Conservation (phyloP, 2,888 invertebrate species). For the Drosophila tripunctata region DNA sequence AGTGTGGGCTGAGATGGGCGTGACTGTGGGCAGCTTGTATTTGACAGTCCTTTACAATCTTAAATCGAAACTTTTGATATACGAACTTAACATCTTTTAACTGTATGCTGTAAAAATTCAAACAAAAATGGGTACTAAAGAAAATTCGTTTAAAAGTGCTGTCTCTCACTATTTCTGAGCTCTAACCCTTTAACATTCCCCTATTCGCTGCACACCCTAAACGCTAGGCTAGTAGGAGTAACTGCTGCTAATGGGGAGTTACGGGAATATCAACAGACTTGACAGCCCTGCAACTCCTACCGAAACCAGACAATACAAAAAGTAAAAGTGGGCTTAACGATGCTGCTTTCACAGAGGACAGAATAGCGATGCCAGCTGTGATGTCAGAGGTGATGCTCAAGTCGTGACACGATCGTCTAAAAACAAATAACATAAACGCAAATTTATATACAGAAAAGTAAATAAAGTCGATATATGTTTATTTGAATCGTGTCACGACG, state of each 20-base stretch:
- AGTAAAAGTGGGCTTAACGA: constrained; percentile 56
- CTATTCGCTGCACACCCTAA: neutral
- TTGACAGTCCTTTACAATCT: constrained; percentile 51
- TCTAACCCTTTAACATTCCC: neutral
- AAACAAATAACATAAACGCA: neutral
- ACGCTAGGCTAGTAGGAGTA: constrained; percentile 11
- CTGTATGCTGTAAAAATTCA: neutral
- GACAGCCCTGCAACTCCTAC: constrained; percentile 50
- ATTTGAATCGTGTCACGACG: neutral
- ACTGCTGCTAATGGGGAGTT: constrained; percentile 9
- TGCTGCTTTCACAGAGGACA: constrained; percentile 7
- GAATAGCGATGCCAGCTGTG: constrained; percentile 1
- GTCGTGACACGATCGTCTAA: neutral
- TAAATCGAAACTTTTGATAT: neutral
- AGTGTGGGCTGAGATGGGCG: constrained; percentile 49
- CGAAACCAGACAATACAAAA: constrained; percentile 39
- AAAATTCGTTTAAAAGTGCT: neutral
- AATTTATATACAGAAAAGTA: neutral
- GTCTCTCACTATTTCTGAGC: neutral
- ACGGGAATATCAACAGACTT: constrained; percentile 29
- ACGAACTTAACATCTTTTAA: neutral
- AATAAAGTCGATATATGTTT: no score
- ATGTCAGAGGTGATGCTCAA: neutral
- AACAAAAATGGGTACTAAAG: neutral
- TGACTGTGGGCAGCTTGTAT: constrained; percentile 48